Percentiles rank a stretch among this genome's conserved stretches.
These are phyloP conservation scores for Diadophis punctatus DNA, from an alignment of 2,113 vertebrate genomes.

Conservation along the genomic window DNA sequence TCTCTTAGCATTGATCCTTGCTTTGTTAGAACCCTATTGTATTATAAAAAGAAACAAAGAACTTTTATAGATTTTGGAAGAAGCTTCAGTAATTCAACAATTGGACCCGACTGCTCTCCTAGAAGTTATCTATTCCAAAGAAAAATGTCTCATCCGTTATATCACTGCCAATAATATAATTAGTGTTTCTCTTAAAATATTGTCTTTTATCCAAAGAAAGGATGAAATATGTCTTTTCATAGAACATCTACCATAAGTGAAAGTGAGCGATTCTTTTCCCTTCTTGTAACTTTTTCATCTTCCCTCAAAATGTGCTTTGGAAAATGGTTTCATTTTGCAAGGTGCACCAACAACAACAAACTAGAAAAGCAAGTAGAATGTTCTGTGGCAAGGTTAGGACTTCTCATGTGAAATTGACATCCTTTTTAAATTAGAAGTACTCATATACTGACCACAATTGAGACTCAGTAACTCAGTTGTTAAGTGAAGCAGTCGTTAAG, in stretches of 20 bases:
- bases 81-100: not conserved
- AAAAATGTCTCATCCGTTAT: not conserved
- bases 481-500: not conserved
- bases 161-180: not conserved
- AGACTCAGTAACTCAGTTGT: not conserved
- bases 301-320: not conserved
- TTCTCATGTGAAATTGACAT: not conserved
- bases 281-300: not conserved
- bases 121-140: not conserved
- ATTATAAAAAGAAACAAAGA: not conserved
- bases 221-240: not conserved
- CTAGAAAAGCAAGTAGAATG: not conserved
- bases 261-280: not conserved
- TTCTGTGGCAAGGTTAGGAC: not conserved
- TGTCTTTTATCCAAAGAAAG: not conserved
- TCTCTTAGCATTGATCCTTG: not conserved
- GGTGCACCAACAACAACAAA: not conserved
- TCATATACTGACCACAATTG: not conserved
- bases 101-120: not conserved
- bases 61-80: not conserved
- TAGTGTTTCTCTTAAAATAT: not conserved
- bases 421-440: not conserved
- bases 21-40: not conserved
- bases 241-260: not conserved
- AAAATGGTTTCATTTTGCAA: not conserved